Base-by-base conservation (phyloP, 2,888 invertebrate genomes). In the Drosophila paranaensis region DNA sequence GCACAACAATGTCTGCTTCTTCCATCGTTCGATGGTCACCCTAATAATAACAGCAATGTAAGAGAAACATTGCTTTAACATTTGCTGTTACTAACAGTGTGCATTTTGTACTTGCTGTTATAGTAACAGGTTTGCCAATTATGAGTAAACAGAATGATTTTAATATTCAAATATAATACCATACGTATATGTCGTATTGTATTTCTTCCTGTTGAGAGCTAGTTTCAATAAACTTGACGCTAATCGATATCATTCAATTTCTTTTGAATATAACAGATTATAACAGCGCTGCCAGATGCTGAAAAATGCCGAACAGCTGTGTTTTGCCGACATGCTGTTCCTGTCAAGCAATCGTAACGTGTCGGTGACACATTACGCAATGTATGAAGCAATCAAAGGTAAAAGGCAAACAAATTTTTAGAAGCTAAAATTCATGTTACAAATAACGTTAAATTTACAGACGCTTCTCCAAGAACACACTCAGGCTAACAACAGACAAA, bases 341-440 rank as follows among this genome's bases (percentile, higher is more conserved):
- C 20, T 37, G 50, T 71, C 79, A 85, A 63, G 62, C 82, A 73
- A 56, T 86, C 74, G 86, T 55, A 56, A 35, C 81, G 81, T 83
- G 6, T 33, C 42, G 37, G 27, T 70, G 82, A 78, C 71, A 85
- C 80, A 80, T 85, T 87, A 77, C 67, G 82, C 74, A 74, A 74
- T 74, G 76, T 55, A 63, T 71, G 35, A 57, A 74, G 69, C 70
- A 82, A 74, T 65, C 43, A 71, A 63, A 79, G 63, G 63, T 74
- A 74, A 67, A 67, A 72, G 13, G 10, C 45, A 65, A 35, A 70
- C 25, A 50, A 75, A 70, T 66, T 73, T 71, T 50, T 58, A 39
- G 70, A 71, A 48, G 14, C 37, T n/a, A 16, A 6, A 79, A 90
- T 91, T 82, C 76, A 40, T 74, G 79, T 67, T 46, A 64, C 40